Evolutionary conservation across 1,140 invertebrate genomes (phyloP).

Genomic region (Metaphire vulgaris): DNA sequence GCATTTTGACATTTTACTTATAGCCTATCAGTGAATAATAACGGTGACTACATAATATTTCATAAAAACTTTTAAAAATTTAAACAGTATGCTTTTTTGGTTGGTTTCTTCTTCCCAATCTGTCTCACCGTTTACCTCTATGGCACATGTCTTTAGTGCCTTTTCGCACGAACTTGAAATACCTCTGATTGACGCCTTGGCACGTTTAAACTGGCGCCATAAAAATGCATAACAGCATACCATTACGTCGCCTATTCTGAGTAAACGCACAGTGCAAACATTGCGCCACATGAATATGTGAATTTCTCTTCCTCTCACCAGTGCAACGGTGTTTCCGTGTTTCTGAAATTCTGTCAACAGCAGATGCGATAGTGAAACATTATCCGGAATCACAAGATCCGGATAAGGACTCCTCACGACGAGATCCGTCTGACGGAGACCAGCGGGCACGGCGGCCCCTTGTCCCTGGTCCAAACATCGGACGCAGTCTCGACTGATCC

Average conservation of each 20-base stretch:
- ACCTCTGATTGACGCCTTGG: too few relatives aligned
- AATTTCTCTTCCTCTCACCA: too few relatives aligned
- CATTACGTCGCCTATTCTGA: neutral
- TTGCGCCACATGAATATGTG: too few relatives aligned
- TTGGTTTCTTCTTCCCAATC: neutral
- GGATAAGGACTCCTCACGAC: neutral
- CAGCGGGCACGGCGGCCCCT: too few relatives aligned
- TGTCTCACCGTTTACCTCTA: neutral
- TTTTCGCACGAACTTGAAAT: too few relatives aligned
- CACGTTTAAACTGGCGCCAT: neutral
- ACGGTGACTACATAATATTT: too few relatives aligned
- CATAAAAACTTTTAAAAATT: too few relatives aligned
- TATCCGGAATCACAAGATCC: neutral
- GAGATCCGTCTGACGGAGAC: neutral
- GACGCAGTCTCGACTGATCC: too few relatives aligned
- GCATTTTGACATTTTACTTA: neutral
- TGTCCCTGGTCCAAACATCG: too few relatives aligned
- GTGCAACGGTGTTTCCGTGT: neutral
- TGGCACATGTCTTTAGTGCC: neutral
- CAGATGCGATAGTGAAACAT: neutral
- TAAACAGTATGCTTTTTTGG: neutral
- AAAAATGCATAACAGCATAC: neutral
- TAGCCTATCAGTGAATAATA: neutral
- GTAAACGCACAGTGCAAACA: neutral
- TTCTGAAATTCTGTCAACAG: neutral